Conservation (phyloP, 2,797 vertebrate species). For the Ficedula albicollis region DNA sequence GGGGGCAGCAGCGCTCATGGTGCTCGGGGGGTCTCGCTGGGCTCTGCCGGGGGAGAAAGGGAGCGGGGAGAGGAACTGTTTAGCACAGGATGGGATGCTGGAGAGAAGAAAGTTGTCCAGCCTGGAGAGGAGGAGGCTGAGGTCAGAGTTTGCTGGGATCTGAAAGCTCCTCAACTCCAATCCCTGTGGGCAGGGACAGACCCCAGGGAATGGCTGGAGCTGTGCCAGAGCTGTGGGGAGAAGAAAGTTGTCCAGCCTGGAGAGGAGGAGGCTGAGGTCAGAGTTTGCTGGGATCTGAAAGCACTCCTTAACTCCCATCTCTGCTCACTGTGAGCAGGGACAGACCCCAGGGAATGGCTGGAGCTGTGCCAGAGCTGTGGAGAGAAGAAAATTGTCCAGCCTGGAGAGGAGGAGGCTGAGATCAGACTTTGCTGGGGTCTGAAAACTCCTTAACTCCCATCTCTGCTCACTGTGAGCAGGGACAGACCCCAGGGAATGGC, state of each 20-base stretch:
- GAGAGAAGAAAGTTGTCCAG: neutral
- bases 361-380: too few relatives aligned
- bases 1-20: neutral
- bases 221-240: rapidly evolving
- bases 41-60: neutral
- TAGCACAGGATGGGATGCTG: neutral
- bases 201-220: rapidly evolving
- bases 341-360: too few relatives aligned
- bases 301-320: too few relatives aligned
- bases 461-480: too few relatives aligned
- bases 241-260: too few relatives aligned
- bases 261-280: too few relatives aligned
- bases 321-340: too few relatives aligned
- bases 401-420: neutral
- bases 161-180: neutral
- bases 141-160: neutral
- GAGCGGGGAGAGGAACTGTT: neutral
- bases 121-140: neutral
- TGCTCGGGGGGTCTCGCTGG: neutral
- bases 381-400: neutral
- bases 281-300: too few relatives aligned
- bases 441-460: neutral
- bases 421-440: neutral
- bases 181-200: neutral
- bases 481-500: rapidly evolving